Evolutionary conservation across 2,888 invertebrate genomes (phyloP), one percentile per base, ranked within the genome.

Genomic region (Caenorhabditis panamensis): DNA sequence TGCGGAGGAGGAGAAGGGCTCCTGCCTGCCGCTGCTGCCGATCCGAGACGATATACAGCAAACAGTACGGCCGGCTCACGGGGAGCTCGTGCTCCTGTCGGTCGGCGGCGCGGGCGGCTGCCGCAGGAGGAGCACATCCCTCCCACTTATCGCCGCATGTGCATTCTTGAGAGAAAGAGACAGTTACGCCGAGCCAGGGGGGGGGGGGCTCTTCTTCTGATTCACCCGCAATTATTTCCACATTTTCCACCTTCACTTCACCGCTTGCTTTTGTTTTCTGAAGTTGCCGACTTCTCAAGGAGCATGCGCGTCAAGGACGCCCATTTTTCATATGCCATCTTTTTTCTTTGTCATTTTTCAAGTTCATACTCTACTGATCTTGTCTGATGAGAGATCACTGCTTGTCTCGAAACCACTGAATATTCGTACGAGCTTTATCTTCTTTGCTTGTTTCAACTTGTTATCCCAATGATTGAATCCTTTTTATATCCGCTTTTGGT

Each of bases 71-170:
- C 51, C 44, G 53, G 54, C 54, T 61, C 62, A 72, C 63, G 44
- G 61, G 68, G 51, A 63, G 71, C 72, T 63, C 56, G 54, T 58
- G 72, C 72, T 72, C 56, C 72, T 72, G 72, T 72, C 72, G 72
- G 71, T 28, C 41, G 9, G 54, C 51, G 56, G 67, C 67, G 59
- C 53, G 61, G 61, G 61, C 62, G 71, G 61, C 69, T 58, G 68
- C 58, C 49, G 49, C 59, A 22, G 59, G 49, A 31, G 63, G 31
- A 56, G 61, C 61, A 71, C 49, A 69, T 51, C 49, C 72, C 75
- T 75, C 75, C 75, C 75, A 75, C 75, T 75, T 75, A 75, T 75
- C 75, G 69, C 72, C 72, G 72, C 75, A 75, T 75, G 75, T 66
- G 75, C 75, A 75, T 75, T 75, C 75, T 72, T 72, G 73, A 73